Percentiles rank a stretch among this genome's conserved stretches.
phyloP scores from a whole-genome alignment of 1,140 invertebrate genomes.

The Caenorhabditis tropicalis region DNA sequence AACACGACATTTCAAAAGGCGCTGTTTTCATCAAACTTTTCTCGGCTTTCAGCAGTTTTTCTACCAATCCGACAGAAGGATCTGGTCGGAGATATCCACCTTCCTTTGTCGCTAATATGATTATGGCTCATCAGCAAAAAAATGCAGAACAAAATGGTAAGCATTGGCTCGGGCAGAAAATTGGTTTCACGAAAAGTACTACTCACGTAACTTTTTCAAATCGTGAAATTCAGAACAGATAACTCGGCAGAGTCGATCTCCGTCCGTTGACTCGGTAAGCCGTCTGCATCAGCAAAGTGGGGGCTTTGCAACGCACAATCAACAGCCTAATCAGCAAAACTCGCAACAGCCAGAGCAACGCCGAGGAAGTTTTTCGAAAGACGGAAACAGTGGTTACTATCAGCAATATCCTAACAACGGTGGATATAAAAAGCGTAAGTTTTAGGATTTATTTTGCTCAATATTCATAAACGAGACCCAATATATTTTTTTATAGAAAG shows the following conservation, averaged over 20 bases:
- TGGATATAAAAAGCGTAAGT: background rate
- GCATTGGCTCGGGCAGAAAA: no score
- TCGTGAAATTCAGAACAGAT: background rate
- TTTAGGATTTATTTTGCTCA: background rate
- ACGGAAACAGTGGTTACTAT: background rate
- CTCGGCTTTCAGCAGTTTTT: background rate
- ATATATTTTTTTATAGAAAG: background rate
- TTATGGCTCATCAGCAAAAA: background rate
- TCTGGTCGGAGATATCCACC: background rate
- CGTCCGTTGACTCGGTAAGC: constrained; percentile 2
- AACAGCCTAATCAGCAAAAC: background rate
- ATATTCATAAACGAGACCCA: background rate
- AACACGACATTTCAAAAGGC: constrained; percentile 24
- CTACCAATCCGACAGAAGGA: background rate
- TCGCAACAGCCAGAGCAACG: background rate
- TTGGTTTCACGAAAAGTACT: no score
- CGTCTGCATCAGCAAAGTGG: constrained; percentile 39
- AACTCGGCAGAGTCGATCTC: background rate
- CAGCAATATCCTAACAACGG: background rate
- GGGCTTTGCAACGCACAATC: constrained; percentile 17
- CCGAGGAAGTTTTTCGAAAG: constrained; percentile 5
- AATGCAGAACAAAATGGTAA: constrained; percentile 9
- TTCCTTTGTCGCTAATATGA: background rate
- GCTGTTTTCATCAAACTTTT: background rate
- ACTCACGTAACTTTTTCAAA: background rate